These are phyloP conservation scores for Chrysomela aeneicollis DNA, from an alignment of 2,888 invertebrate genomes.

Conservation along the genomic window DNA sequence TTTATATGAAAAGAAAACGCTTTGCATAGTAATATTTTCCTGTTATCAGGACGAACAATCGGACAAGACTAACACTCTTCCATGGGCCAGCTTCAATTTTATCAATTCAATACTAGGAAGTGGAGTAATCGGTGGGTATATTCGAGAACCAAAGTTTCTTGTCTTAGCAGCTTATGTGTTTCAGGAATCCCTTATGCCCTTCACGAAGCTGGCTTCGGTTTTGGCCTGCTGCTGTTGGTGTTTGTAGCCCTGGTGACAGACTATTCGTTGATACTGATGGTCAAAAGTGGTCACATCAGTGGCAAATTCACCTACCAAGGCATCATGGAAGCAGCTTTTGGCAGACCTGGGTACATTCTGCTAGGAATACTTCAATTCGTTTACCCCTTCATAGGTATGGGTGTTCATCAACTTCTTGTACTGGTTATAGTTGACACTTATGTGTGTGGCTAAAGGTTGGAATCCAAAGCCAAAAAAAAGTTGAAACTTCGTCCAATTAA, in stretches of 20 bases:
- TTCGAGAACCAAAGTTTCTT: too few relatives aligned
- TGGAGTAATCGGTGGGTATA: slow-evolving; percentile 77
- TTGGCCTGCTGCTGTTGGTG: slow-evolving; percentile 74
- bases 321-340: slow-evolving; percentile 83
- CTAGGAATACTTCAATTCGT: slow-evolving; percentile 80
- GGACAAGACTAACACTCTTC: slow-evolving; percentile 72
- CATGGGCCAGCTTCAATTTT: slow-evolving; percentile 85
- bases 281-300: slow-evolving; percentile 76
- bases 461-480: too few relatives aligned
- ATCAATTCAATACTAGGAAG: slow-evolving; percentile 89
- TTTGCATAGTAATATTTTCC: slow-evolving; percentile 23
- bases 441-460: too few relatives aligned
- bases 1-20: too few relatives aligned
- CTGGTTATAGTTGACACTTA: too few relatives aligned
- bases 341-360: slow-evolving; percentile 78
- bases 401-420: too few relatives aligned
- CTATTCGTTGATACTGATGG: slow-evolving; percentile 82
- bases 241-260: slow-evolving; percentile 81
- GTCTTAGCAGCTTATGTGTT: too few relatives aligned
- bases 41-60: slow-evolving; percentile 61
- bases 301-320: slow-evolving; percentile 81
- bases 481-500: too few relatives aligned
- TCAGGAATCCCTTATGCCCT: slow-evolving; percentile 81
- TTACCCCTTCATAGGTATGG: slow-evolving; percentile 84
- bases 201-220: slow-evolving; percentile 80